A percentile compares a stretch with the other conserved stretches of the same genome.
Conservation (phyloP, 2,888 invertebrate genomes). For the Temnothorax ravouxi region DNA sequence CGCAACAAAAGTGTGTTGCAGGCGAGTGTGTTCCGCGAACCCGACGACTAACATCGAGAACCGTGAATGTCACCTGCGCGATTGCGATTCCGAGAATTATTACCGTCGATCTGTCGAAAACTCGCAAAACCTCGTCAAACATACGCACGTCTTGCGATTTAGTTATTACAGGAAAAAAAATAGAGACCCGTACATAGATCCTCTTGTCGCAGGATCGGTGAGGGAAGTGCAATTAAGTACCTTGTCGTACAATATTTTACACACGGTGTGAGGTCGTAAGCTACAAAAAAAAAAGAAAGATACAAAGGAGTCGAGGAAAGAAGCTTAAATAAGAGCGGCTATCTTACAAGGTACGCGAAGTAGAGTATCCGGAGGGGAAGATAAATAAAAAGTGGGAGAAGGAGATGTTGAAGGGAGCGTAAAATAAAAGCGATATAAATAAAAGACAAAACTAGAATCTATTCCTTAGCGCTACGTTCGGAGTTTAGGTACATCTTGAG, state of each 20-base stretch:
- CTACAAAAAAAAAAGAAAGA: slow-evolving; percentile 20
- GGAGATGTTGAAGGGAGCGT: slow-evolving; percentile 73
- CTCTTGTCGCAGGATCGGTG: slow-evolving; percentile 44
- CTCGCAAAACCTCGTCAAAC: slow-evolving; percentile 65
- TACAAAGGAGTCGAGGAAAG: slow-evolving; percentile 7
- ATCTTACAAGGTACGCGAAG: slow-evolving; percentile 68
- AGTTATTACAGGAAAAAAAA: slow-evolving; percentile 36
- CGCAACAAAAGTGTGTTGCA: background rate
- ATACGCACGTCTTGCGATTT: slow-evolving; percentile 36
- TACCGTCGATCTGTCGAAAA: slow-evolving; percentile 75
- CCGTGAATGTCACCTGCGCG: slow-evolving; percentile 36
- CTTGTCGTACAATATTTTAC: slow-evolving; percentile 67
- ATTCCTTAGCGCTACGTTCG: slow-evolving; percentile 62
- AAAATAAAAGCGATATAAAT: slow-evolving; percentile 79
- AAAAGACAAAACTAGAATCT: slow-evolving; percentile 73
- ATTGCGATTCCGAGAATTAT: slow-evolving; percentile 14
- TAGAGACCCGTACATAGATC: slow-evolving; percentile 61
- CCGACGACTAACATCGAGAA: slow-evolving; percentile 21
- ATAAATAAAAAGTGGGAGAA: slow-evolving; percentile 66
- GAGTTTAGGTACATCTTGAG: slow-evolving; percentile 80
- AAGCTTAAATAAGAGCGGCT: slow-evolving; percentile 63
- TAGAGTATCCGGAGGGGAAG: slow-evolving; percentile 35
- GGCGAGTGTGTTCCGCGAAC: background rate
- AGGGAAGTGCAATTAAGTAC: slow-evolving; percentile 54
- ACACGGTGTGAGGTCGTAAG: slow-evolving; percentile 63